phyloP scores from a whole-genome alignment of 2,888 invertebrate genomes.

The Aspidiotus destructor region DNA sequence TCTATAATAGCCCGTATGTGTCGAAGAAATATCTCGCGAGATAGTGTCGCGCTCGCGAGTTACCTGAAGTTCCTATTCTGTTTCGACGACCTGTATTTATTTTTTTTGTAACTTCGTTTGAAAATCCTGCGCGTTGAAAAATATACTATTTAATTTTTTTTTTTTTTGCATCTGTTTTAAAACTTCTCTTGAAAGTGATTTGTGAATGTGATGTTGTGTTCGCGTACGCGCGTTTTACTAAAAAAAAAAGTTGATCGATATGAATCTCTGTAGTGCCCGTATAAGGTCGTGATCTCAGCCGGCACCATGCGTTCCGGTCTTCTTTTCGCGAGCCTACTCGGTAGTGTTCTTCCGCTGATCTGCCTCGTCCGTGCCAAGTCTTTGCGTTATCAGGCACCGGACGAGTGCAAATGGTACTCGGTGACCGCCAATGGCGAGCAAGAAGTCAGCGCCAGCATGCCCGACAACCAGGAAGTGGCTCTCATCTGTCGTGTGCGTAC shows the following conservation, averaged over 20 bases:
- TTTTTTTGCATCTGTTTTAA: no score
- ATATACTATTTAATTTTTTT: no score
- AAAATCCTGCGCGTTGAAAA: no score
- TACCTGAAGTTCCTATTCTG: no score
- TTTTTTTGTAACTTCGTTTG: no score
- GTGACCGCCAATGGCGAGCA: constrained; percentile 49
- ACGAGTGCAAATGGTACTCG: constrained; percentile 70
- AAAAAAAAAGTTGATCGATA: background rate
- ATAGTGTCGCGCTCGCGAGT: no score
- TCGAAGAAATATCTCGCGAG: no score
- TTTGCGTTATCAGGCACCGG: constrained; percentile 63
- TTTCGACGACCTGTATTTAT: no score
- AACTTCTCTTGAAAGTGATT: no score
- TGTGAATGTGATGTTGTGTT: background rate
- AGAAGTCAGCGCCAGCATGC: constrained; percentile 37
- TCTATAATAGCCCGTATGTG: no score
- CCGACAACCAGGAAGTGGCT: constrained; percentile 51
- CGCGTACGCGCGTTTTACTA: background rate
- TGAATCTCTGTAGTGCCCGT: background rate
- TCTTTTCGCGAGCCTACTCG: constrained; percentile 42
- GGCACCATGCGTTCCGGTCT: constrained; percentile 22
- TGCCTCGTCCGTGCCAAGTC: constrained; percentile 52
- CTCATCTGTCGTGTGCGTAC: constrained; percentile 63
- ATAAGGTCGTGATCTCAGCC: background rate
- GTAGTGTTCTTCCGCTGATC: constrained; percentile 52